These are phyloP conservation scores for Papilio elwesi DNA, from an alignment of 2,888 invertebrate species.

Conservation along the genomic window DNA sequence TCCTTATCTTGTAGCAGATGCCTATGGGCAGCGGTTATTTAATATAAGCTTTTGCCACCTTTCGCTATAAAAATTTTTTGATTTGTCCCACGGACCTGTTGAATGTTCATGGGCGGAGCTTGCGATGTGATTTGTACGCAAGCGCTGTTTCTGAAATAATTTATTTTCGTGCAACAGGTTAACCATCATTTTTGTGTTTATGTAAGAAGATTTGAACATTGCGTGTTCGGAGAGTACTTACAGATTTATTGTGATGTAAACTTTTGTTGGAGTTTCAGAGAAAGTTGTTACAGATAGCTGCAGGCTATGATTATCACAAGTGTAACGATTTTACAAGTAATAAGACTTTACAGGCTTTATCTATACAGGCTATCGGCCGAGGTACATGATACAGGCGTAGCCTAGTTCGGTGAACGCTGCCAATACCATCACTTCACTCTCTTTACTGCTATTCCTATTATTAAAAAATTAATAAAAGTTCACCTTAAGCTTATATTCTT, in stretches of 20 bases:
- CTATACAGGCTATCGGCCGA: too few relatives aligned
- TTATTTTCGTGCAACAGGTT: constrained; percentile 20
- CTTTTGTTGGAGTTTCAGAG: constrained; percentile 19
- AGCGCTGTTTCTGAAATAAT: constrained; percentile 55
- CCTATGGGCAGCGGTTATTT: too few relatives aligned
- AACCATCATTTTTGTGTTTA: constrained; percentile 35
- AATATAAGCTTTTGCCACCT: too few relatives aligned
- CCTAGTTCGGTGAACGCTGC: too few relatives aligned
- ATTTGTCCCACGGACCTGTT: constrained; percentile 60
- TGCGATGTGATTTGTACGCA: constrained; percentile 57
- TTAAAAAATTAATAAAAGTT: too few relatives aligned
- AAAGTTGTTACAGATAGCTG: constrained; percentile 35
- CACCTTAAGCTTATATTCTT: too few relatives aligned
- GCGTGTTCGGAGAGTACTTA: constrained; percentile 41
- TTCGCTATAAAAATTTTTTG: background rate
- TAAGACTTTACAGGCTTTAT: background rate
- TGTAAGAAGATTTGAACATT: constrained; percentile 43
- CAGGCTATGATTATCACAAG: constrained; percentile 27
- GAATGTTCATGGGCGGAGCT: constrained; percentile 67
- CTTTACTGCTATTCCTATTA: too few relatives aligned
- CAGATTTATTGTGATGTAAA: constrained; percentile 30
- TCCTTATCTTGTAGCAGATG: too few relatives aligned
- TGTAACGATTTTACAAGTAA: constrained; percentile 5
- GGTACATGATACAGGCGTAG: too few relatives aligned
- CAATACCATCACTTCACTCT: too few relatives aligned